phyloP scores from a whole-genome alignment of 2,113 vertebrate genomes.

The Sisor rabdophorus region DNA sequence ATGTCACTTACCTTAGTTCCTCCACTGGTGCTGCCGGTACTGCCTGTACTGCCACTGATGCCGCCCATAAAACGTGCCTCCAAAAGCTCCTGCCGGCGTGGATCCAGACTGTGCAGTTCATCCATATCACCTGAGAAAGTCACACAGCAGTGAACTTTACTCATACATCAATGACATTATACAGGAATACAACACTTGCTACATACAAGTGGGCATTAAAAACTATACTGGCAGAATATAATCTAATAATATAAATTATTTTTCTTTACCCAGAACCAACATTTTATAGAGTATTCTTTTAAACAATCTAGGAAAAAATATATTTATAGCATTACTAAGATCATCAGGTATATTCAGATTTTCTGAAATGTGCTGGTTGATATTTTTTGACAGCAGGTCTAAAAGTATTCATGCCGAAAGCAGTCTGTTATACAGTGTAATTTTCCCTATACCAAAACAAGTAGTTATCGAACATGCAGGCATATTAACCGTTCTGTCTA shows the following conservation, averaged over 20 bases:
- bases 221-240: background rate
- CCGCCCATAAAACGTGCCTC: conserved; percentile 97
- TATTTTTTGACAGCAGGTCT: background rate
- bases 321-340: background rate
- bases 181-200: background rate
- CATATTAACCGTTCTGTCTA: background rate
- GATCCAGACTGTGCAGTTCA: conserved; percentile 98
- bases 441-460: background rate
- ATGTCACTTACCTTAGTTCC: conserved; percentile 89
- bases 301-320: background rate
- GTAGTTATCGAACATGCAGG: background rate
- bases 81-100: conserved; percentile 94
- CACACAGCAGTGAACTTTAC: background rate
- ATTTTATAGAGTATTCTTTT: background rate
- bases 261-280: no score
- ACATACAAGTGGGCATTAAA: background rate
- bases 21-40: conserved; percentile 93
- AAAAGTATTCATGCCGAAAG: conserved; percentile 18
- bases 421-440: conserved; percentile 5
- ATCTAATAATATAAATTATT: no score
- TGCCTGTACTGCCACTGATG: conserved; percentile 91
- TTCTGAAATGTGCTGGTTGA: conserved; percentile 21
- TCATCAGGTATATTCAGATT: conserved; percentile 16
- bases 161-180: background rate
- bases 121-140: conserved; percentile 89